A percentile compares a stretch with the other conserved stretches of the same genome.
Evolutionary conservation across 1,140 invertebrate genomes (phyloP).

Genomic region (Drosophila pseudoobscura): DNA sequence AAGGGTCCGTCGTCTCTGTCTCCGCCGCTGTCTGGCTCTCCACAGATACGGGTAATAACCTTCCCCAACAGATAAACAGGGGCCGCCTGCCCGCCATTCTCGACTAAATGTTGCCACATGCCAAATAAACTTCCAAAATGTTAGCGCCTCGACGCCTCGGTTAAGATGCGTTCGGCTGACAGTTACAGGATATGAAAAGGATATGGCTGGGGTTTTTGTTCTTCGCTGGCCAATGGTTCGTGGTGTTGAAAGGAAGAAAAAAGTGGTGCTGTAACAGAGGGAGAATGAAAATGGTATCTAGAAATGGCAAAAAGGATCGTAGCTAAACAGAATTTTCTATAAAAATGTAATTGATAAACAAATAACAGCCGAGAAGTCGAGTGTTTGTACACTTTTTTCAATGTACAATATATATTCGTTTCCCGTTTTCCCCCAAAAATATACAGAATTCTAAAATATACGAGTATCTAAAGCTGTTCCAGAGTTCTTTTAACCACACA

Average conservation of each 20-base stretch:
- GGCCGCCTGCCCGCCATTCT: conserved; percentile 30
- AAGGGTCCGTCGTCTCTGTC: conserved; percentile 21
- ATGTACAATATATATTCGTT: too few species aligned
- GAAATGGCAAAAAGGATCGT: too few species aligned
- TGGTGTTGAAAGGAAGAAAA: background rate
- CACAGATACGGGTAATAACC: conserved; percentile 58
- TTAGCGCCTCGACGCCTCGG: conserved; percentile 72
- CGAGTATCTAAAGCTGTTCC: too few species aligned
- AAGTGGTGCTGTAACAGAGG: too few species aligned
- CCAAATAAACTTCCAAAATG: conserved; percentile 79
- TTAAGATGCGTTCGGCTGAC: conserved; percentile 51
- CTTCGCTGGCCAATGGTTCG: background rate
- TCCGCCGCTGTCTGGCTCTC: conserved; percentile 41
- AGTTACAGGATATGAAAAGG: conserved; percentile 36
- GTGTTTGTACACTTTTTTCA: too few species aligned
- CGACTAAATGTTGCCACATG: conserved; percentile 32
- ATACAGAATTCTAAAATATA: too few species aligned
- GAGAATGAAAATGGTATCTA: too few species aligned
- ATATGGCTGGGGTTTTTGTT: conserved; percentile 16
- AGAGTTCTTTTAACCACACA: too few species aligned
- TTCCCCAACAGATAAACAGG: conserved; percentile 65
- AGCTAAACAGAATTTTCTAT: too few species aligned
- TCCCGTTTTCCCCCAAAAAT: too few species aligned
- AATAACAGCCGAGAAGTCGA: too few species aligned
- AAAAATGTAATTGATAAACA: too few species aligned